Conservation (phyloP, 2,888 invertebrate species). For the Mimas tiliae region DNA sequence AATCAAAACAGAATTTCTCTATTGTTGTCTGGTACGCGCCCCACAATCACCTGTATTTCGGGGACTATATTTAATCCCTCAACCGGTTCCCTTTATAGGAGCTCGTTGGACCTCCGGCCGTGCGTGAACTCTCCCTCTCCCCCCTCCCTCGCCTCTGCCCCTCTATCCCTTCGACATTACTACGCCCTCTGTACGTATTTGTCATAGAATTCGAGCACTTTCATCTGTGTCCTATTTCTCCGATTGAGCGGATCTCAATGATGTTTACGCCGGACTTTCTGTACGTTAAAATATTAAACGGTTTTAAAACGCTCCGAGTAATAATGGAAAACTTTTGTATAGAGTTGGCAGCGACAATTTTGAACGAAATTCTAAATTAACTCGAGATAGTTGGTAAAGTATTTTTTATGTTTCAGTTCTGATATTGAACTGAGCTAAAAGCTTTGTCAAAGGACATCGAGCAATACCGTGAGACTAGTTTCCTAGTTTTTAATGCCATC, state of each 20-base stretch:
- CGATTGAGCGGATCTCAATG: slow-evolving; percentile 11
- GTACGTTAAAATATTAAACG: slow-evolving; percentile 18
- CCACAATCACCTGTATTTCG: slow-evolving; percentile 39
- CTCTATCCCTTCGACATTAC: not conserved
- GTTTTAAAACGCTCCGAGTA: not conserved
- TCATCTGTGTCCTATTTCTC: slow-evolving; percentile 10
- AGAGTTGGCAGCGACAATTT: not conserved
- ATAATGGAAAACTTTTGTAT: not conserved
- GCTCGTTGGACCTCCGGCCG: slow-evolving; percentile 39
- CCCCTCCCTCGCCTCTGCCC: not conserved
- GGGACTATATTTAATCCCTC: slow-evolving; percentile 39
- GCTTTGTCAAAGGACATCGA: too few species aligned
- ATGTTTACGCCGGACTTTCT: slow-evolving; percentile 13
- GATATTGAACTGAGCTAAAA: not conserved
- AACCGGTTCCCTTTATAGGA: slow-evolving; percentile 35
- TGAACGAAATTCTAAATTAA: not conserved
- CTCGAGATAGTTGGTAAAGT: not conserved
- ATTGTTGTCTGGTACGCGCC: slow-evolving; percentile 14
- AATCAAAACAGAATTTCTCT: slow-evolving; percentile 18
- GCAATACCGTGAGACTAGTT: too few species aligned
- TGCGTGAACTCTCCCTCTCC: slow-evolving; percentile 34
- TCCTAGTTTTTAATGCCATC: not conserved
- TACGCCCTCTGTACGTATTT: slow-evolving; percentile 7
- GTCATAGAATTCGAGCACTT: slow-evolving; percentile 20
- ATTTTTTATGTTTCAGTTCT: not conserved